phyloP scores from a whole-genome alignment of 2,888 invertebrate species.

The Cecidostiba fungosa region DNA sequence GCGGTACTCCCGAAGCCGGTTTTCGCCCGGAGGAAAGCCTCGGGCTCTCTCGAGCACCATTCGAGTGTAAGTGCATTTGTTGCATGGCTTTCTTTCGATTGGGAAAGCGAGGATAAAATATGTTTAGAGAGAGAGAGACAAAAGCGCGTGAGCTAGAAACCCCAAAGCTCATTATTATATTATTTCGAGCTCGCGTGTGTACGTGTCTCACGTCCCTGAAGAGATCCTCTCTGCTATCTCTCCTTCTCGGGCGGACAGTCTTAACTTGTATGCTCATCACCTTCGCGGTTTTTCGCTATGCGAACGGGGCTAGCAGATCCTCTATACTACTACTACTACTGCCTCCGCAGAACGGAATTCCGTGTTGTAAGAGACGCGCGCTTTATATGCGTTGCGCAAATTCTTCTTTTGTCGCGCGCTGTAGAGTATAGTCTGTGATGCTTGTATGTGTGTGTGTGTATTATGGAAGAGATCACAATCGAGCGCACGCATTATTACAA shows the following conservation, averaged over 20 bases:
- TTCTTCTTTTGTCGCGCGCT: conserved; percentile 35
- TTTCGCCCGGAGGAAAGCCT: conserved; percentile 64
- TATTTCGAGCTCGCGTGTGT: neutral
- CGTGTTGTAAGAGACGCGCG: conserved; percentile 51
- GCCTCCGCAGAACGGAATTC: conserved; percentile 54
- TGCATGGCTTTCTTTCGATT: neutral
- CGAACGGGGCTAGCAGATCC: conserved; percentile 57
- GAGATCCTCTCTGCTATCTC: neutral
- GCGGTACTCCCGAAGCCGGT: conserved; percentile 25
- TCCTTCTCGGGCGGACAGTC: neutral
- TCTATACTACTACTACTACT: conserved; percentile 11
- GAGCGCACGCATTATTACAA: conserved; percentile 1
- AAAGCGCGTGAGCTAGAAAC: neutral
- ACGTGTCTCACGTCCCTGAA: conserved; percentile 1
- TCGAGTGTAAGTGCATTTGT: conserved; percentile 51
- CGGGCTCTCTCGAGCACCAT: conserved; percentile 60
- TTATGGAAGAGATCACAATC: neutral
- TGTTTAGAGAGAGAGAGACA: neutral
- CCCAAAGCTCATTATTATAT: neutral
- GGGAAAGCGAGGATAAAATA: neutral
- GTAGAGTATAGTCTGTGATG: neutral
- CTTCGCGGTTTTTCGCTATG: conserved; percentile 43
- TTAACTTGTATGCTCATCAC: neutral
- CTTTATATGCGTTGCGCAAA: conserved; percentile 43
- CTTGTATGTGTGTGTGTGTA: neutral